Evolutionary conservation across 2,113 vertebrate genomes (phyloP).

Genomic region (Hoplias malabaricus): DNA sequence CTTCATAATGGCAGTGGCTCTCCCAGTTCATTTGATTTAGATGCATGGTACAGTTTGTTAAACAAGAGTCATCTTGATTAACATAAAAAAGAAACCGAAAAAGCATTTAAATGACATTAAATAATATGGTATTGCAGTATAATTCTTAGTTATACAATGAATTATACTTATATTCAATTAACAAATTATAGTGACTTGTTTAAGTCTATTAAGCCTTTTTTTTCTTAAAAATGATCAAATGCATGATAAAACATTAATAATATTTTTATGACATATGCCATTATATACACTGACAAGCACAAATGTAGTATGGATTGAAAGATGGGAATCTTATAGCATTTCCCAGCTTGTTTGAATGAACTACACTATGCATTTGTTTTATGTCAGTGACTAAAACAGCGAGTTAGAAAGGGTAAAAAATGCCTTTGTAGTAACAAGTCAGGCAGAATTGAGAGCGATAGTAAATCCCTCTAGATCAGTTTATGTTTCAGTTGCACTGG

Average conservation of each 20-base stretch:
- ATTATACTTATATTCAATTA: too few relatives aligned
- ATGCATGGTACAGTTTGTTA: neutral
- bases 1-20: constrained; percentile 11
- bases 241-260: too few relatives aligned
- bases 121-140: too few relatives aligned
- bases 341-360: neutral
- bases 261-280: too few relatives aligned
- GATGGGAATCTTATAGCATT: neutral
- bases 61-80: neutral
- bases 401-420: neutral
- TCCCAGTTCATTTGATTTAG: neutral
- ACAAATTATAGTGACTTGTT: too few relatives aligned
- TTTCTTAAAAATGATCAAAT: too few relatives aligned
- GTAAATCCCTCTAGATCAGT: constrained; percentile 30
- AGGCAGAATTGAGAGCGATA: neutral
- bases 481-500: constrained; percentile 27
- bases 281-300: neutral
- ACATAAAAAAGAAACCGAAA: too few relatives aligned
- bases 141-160: too few relatives aligned
- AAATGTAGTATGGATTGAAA: neutral
- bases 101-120: too few relatives aligned
- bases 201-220: too few relatives aligned
- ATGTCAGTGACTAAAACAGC: neutral
- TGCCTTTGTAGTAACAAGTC: neutral
- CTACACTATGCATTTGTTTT: neutral